Evolutionary conservation across 2,888 invertebrate species (phyloP).

Genomic region (Clivina fossor): DNA sequence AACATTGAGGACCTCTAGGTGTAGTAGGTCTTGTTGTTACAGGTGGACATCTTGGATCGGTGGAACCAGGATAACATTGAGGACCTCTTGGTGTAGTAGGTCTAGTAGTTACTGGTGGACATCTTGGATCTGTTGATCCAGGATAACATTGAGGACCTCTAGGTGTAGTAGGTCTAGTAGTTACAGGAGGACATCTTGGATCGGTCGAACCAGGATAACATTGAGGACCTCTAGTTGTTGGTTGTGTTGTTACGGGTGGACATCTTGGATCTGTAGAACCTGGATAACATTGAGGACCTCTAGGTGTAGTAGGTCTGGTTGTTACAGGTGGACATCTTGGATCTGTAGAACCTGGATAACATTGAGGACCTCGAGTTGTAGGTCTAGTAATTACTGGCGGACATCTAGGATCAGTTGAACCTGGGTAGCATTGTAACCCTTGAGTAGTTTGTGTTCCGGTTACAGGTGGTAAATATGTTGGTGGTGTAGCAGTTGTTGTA

Average conservation of each 20-base stretch:
- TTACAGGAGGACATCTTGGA: slow-evolving; percentile 42
- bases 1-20: slow-evolving; percentile 44
- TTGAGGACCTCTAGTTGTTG: slow-evolving; percentile 35
- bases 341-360: too few relatives aligned
- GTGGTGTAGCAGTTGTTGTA: slow-evolving; percentile 41
- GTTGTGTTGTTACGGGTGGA: slow-evolving; percentile 42
- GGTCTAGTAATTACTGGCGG: slow-evolving; percentile 44
- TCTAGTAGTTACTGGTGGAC: slow-evolving; percentile 44
- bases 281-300: slow-evolving; percentile 43
- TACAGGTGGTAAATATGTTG: slow-evolving; percentile 38
- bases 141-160: slow-evolving; percentile 49
- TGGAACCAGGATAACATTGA: slow-evolving; percentile 37
- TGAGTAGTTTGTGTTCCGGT: slow-evolving; percentile 37
- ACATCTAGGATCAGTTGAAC: slow-evolving; percentile 45
- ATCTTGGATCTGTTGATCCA: slow-evolving; percentile 48
- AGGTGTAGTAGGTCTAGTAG: too few relatives aligned
- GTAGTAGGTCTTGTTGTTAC: slow-evolving; percentile 39
- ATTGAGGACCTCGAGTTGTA: slow-evolving; percentile 44
- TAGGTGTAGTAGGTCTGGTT: slow-evolving; percentile 43
- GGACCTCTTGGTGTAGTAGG: slow-evolving; percentile 41
- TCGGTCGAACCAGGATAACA: slow-evolving; percentile 47
- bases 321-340: slow-evolving; percentile 46
- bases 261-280: slow-evolving; percentile 49
- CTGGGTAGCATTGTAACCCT: slow-evolving; percentile 41
- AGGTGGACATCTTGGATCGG: slow-evolving; percentile 46